phyloP scores from a whole-genome alignment of 2,888 invertebrate genomes.

The Trimorus sp. region DNA sequence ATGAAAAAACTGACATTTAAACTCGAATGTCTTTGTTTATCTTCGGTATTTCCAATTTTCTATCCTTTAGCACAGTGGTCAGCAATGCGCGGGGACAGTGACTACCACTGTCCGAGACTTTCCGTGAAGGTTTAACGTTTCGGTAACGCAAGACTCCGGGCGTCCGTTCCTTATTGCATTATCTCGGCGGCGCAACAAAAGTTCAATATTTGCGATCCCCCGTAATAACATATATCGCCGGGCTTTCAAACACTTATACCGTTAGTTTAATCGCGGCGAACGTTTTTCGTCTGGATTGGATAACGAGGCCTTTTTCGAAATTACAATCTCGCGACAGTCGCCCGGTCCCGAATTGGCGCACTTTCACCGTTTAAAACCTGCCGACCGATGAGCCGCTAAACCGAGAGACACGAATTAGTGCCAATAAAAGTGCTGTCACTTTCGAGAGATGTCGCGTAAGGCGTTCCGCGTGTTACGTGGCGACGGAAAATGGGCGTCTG shows the following conservation, averaged over 20 bases:
- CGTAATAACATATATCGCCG: slow-evolving; percentile 51
- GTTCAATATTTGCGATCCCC: slow-evolving; percentile 41
- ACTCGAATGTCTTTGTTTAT: too few species aligned
- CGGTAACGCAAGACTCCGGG: slow-evolving; percentile 20
- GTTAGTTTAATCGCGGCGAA: slow-evolving; percentile 43
- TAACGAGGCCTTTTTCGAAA: slow-evolving; percentile 62
- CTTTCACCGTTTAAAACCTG: slow-evolving; percentile 78
- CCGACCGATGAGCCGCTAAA: slow-evolving; percentile 57
- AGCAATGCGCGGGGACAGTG: too few species aligned
- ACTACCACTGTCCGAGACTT: too few species aligned
- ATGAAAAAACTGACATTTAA: too few species aligned
- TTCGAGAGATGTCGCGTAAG: slow-evolving; percentile 32
- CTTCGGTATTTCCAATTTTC: too few species aligned
- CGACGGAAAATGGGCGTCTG: slow-evolving; percentile 19
- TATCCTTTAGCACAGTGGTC: too few species aligned
- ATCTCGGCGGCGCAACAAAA: slow-evolving; percentile 27
- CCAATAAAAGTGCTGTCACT: slow-evolving; percentile 48
- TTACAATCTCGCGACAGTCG: slow-evolving; percentile 50
- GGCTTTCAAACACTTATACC: slow-evolving; percentile 52
- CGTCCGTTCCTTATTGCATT: slow-evolving; percentile 11
- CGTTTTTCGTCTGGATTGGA: slow-evolving; percentile 53
- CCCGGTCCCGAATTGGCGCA: slow-evolving; percentile 64
- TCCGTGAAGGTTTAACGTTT: slow-evolving; percentile 28
- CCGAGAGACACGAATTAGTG: slow-evolving; percentile 38
- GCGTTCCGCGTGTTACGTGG: slow-evolving; percentile 31